Base-by-base conservation (phyloP, 2,888 invertebrate genomes). In the Orthosia gracilis region DNA sequence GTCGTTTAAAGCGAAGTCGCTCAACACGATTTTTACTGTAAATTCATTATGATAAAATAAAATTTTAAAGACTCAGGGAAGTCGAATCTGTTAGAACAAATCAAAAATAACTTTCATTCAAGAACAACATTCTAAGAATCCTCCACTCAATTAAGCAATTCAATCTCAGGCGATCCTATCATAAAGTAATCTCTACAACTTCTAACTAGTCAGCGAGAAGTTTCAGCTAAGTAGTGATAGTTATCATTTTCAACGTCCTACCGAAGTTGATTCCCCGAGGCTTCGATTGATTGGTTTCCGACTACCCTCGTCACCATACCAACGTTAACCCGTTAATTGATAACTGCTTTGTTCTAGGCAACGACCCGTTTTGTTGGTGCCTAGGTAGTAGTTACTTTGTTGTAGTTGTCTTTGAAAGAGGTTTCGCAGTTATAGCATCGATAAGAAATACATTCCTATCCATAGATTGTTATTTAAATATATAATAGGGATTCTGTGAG, bases 291-390 rank as follows among this genome's bases (percentile, higher is more conserved):
- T 75, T 75, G 68, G 61, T 61, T 74, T 26, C 23, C 18, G n/a
- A 58, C 18, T 55, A 74, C 80, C 84, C 65, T 83, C 58, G 80
- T 75, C 80, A 70, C 69, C 49, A 52, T 54, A 67, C 67, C 66
- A 78, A 50, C 59, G 57, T 64, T 59, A 55, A 66, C 47, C 47
- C 47, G 31, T 83, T 79, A 79, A 73, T 81, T 83, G 70, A 70
- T 83, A 73, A 78, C 65, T 62, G 83, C 72, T 78, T 69, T 58
- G 58, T 69, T 69, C 23, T 50, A 54, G 21, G n/a, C 72, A 78
- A 69, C 65, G 58, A 54, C 18, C 45, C 12, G 13, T 47, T 82
- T 54, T 57, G 68, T 65, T 40, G 26, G 3, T 18, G 21, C 23
- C 23, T 68, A 52, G 50, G 15, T 47, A 18, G 45, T 21, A 26